These are phyloP conservation scores for Drosophila micromelanica DNA, from an alignment of 1,140 invertebrate species.

Conservation along the genomic window DNA sequence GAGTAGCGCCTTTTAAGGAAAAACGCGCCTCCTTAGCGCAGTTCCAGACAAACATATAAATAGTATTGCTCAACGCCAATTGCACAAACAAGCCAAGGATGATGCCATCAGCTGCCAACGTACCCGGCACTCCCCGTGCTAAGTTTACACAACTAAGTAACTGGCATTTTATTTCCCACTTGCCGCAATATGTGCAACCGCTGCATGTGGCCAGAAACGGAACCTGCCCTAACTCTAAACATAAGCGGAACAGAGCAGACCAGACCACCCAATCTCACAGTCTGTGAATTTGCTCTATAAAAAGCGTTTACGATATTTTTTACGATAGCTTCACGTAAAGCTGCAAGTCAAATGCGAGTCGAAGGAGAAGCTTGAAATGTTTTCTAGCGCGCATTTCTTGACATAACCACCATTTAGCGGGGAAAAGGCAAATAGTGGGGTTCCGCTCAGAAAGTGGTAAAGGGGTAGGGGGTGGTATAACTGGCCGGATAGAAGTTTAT, in stretches of 20 bases:
- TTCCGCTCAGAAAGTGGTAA: neutral
- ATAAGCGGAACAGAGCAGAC: neutral
- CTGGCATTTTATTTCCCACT: slow-evolving; percentile 74
- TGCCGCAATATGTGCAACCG: slow-evolving; percentile 63
- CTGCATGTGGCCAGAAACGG: slow-evolving; percentile 45
- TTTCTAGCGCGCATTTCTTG: slow-evolving; percentile 57
- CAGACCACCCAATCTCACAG: slow-evolving; percentile 26
- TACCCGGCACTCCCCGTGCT: neutral
- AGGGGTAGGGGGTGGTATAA: slow-evolving; percentile 1
- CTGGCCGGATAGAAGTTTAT: slow-evolving; percentile 72
- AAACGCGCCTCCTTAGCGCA: neutral
- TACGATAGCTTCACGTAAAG: slow-evolving; percentile 55
- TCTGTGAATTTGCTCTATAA: slow-evolving; percentile 37
- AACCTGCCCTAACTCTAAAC: slow-evolving; percentile 9
- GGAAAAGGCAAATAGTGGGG: slow-evolving; percentile 3
- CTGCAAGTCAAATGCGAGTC: slow-evolving; percentile 72
- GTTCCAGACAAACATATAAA: slow-evolving; percentile 11
- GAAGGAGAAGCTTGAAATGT: slow-evolving; percentile 64
- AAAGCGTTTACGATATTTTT: slow-evolving; percentile 75
- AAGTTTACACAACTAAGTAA: slow-evolving; percentile 72
- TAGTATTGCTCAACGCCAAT: slow-evolving; percentile 19
- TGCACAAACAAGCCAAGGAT: slow-evolving; percentile 43
- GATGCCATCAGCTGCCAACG: slow-evolving; percentile 17
- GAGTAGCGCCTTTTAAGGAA: neutral
- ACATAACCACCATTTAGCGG: slow-evolving; percentile 32